Percentiles rank a stretch among this genome's conserved stretches.
These are phyloP conservation scores for Pygmarrhopalites habei DNA, from an alignment of 1,140 invertebrate species.

Conservation along the genomic window DNA sequence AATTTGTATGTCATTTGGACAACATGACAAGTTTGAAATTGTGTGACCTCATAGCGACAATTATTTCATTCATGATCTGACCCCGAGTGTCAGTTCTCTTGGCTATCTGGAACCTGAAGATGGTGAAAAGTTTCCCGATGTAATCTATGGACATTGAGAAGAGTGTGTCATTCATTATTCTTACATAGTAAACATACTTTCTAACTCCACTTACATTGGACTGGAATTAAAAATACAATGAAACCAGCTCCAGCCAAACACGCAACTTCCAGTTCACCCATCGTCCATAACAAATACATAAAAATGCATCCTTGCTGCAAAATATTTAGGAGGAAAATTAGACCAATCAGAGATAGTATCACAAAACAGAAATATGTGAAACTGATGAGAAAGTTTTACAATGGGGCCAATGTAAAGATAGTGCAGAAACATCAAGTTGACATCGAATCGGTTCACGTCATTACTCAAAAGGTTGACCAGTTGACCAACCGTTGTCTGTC, in stretches of 20 bases:
- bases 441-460: conserved; percentile 50
- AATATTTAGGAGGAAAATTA: too few species aligned
- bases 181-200: background rate
- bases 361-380: too few species aligned
- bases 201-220: conserved; percentile 43
- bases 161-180: background rate
- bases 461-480: conserved; percentile 47
- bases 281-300: conserved; percentile 45
- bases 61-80: conserved; percentile 82
- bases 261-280: conserved; percentile 44
- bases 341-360: too few species aligned
- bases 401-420: conserved; percentile 47
- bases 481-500: conserved; percentile 51
- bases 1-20: too few species aligned
- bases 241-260: conserved; percentile 46
- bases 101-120: conserved; percentile 59
- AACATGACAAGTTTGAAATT: too few species aligned
- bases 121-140: conserved; percentile 62
- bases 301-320: conserved; percentile 47
- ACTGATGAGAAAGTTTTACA: too few species aligned
- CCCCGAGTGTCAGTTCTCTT: conserved; percentile 73
- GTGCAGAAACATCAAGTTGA: conserved; percentile 47
- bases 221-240: conserved; percentile 46
- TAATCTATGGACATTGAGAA: background rate
- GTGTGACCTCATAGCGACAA: conserved; percentile 68